Evolutionary conservation across 2,797 vertebrate genomes (phyloP), one percentile per base, ranked within the genome.

Genomic region (Nothura maculosa): DNA sequence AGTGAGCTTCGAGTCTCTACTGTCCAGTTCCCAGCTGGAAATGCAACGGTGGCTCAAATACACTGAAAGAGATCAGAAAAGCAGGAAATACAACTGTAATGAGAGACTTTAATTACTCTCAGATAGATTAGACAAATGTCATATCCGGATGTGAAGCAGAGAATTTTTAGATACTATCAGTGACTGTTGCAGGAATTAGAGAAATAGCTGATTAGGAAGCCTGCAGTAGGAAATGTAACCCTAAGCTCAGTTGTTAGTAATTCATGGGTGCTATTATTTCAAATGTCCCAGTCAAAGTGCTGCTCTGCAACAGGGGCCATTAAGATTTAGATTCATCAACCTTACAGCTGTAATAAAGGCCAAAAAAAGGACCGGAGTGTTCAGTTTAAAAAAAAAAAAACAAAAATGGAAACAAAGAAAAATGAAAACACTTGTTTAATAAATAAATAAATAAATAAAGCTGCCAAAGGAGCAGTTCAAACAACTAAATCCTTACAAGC

Each of bases 81-180:
- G 48, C 79, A 90, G 93, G 87, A 96, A 94, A 83, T 48, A 55
- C n/a, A 77, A 43, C 36, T 81, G 94, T 83, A 93, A 96, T 0
- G 1, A 81, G 84, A 96, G 32, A 93, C 25, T 75, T 90, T 93
- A 95, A 93, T 95, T 82, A 82, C 79, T 77, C 58, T 62, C 64
- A 34, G 72, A 48, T 48, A 88, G 63, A 85, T 57, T 80, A 86
- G 68, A 68, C 22, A 54, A 95, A 82, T 89, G 36, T 82, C 84
- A 32, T 61, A 89, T 34, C 81, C 1, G 12, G 90, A 93, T 42
- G 45, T 22, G 42, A 85, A 81, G 42, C 10, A 58, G 36, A 47
- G 57, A 89, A 74, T 54, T 89, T 96, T 95, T 92, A 89, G 92
- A 87, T 96, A 82, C 50, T 18, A 68, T 85, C 86, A 83, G 28